Base-by-base conservation (phyloP, 2,797 vertebrate species). In the Neosalanx taihuensis region DNA sequence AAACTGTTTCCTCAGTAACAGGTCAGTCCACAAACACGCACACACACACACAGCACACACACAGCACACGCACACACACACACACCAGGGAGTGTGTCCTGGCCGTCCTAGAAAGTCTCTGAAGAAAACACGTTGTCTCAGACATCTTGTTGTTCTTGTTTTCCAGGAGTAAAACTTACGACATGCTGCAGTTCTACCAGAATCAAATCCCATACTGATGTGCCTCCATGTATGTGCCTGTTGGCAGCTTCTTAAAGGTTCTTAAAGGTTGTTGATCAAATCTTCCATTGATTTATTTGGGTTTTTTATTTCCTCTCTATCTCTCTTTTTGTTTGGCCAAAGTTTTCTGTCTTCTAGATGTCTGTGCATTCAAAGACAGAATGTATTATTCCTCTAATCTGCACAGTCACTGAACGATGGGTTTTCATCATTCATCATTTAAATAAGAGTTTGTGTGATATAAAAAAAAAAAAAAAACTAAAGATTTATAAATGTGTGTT, bases 161-260 rank as follows among this genome's bases (percentile, higher is more conserved):
- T 81, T 85, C 1, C 89, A 99, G 97, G 96, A 99, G 97, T 65
- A 94, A 91, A 82, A 97, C 97, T 0, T 99, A 99, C 0, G 97
- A 99, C 88, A 98, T 98, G 94, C 95, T 99, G 92, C 97, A 99
- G 90, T 99, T 97, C 92, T 98, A 98, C 90, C 97, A 99, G 87
- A 98, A 99, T 6, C 96, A 99, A 88, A 99, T 99, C 86, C 97
- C 96, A 0, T 99, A 98, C 88, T 99, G 88, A 95, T 65, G 63
- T 64, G 33, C n/a, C 33, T 64, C 6, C 0, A 35, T 75, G 63
- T 18, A n/a, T 20, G 23, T 65, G 26, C 63, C 68, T 15, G 69
- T 57, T 15, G 17, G n/a, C n/a, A 56, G 61, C 37, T 18, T 64
- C 30, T 31, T 51, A 23, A 6, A 20, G 60, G 26, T 58, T 23